A percentile compares a stretch with the other conserved stretches of the same genome.
Conservation (phyloP, 2,797 vertebrate species). For the Trichosurus vulpecula region DNA sequence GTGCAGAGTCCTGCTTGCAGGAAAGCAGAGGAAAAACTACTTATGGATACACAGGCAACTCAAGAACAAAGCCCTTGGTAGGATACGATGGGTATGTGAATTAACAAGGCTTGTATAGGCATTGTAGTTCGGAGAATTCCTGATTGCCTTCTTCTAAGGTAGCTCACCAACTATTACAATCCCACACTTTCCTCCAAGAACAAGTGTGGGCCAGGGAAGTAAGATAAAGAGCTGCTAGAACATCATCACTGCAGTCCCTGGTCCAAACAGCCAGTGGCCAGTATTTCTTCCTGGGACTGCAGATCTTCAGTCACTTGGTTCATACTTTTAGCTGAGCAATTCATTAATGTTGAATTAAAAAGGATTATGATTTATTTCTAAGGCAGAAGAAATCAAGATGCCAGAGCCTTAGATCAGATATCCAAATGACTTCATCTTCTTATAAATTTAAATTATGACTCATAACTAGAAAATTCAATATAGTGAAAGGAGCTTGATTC, state of each 20-base stretch:
- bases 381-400: constrained; percentile 8
- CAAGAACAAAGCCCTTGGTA: constrained; percentile 51
- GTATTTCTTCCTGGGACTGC: constrained; percentile 52
- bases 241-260: constrained; percentile 53
- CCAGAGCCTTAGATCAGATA: constrained; percentile 35
- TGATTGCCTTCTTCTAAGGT: constrained; percentile 43
- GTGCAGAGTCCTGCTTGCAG: constrained; percentile 50
- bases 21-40: constrained; percentile 20
- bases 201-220: constrained; percentile 38
- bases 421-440: constrained; percentile 51
- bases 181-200: constrained; percentile 18
- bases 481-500: constrained; percentile 26
- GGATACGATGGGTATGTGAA: constrained; percentile 37
- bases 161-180: constrained; percentile 51
- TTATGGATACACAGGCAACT: constrained; percentile 40
- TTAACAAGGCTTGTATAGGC: constrained; percentile 17
- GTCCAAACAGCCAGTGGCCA: constrained; percentile 25
- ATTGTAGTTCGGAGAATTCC: constrained; percentile 36
- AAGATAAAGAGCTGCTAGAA: constrained; percentile 34
- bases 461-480: constrained; percentile 51
- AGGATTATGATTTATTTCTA: constrained; percentile 37
- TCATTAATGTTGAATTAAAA: constrained; percentile 20
- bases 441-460: constrained; percentile 40
- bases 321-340: constrained; percentile 45
- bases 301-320: constrained; percentile 41